Percentiles rank a stretch among this genome's conserved stretches.
Conservation (phyloP, 1,140 invertebrate species). For the Lasaia peninsularis region DNA sequence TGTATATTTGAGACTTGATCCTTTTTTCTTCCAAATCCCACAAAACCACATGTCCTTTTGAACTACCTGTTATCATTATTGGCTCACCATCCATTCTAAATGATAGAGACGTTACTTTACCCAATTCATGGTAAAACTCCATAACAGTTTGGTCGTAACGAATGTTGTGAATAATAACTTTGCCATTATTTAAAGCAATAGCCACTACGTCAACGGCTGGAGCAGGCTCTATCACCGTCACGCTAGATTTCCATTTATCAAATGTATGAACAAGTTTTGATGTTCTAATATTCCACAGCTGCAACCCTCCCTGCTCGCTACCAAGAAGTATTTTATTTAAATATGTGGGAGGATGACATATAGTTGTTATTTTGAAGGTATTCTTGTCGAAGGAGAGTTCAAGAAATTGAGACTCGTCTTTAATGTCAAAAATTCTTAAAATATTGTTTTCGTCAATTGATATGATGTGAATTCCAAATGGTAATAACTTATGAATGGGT, state of each 20-base stretch:
- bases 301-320: conserved; percentile 91
- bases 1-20: conserved; percentile 85
- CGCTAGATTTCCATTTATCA: conserved; percentile 83
- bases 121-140: conserved; percentile 95
- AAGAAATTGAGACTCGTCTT: conserved; percentile 82
- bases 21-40: conserved; percentile 95
- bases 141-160: conserved; percentile 91
- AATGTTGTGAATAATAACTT: conserved; percentile 93
- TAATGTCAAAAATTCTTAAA: conserved; percentile 92
- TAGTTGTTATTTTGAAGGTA: conserved; percentile 85
- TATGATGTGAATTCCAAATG: conserved; percentile 92
- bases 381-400: conserved; percentile 85
- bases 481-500: conserved; percentile 87
- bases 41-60: conserved; percentile 89
- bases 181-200: conserved; percentile 89
- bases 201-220: conserved; percentile 95
- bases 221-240: conserved; percentile 88
- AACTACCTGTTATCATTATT: conserved; percentile 91
- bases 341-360: conserved; percentile 95
- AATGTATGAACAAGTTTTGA: conserved; percentile 89
- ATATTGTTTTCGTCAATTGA: conserved; percentile 89
- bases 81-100: conserved; percentile 93
- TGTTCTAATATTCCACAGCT: conserved; percentile 94
- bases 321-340: conserved; percentile 96
- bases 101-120: conserved; percentile 88